A percentile compares a stretch with the other conserved stretches of the same genome.
Evolutionary conservation across 2,888 invertebrate species (phyloP).

Genomic region (Toxonevra muliebris): DNA sequence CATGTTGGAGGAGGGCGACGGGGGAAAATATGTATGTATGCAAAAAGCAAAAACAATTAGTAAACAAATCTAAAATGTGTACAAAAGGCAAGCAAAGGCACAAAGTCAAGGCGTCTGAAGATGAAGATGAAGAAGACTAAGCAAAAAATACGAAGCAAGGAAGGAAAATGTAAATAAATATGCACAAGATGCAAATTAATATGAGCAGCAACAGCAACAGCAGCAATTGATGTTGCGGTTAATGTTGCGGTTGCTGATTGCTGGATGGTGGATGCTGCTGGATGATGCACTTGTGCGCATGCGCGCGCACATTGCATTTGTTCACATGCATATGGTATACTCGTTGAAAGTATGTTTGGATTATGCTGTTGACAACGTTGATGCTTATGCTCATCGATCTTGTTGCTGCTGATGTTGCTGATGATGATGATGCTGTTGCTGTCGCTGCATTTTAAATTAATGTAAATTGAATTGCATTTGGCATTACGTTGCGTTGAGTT

Average conservation of each 20-base stretch:
- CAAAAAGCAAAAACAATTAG: conserved; percentile 37
- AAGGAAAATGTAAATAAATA: conserved; percentile 55
- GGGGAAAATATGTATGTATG: background rate
- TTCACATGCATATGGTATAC: conserved; percentile 10
- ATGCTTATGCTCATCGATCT: conserved; percentile 36
- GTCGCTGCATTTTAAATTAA: conserved; percentile 54
- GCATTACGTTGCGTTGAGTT: too few relatives aligned
- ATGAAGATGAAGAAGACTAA: background rate
- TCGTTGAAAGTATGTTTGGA: background rate
- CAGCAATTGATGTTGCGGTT: conserved; percentile 12
- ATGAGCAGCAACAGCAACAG: conserved; percentile 47
- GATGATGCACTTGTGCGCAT: background rate
- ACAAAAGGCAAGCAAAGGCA: too few relatives aligned
- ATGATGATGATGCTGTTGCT: conserved; percentile 14
- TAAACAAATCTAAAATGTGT: conserved; percentile 26
- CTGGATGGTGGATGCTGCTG: conserved; percentile 2
- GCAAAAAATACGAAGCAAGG: conserved; percentile 38
- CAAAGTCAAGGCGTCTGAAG: background rate
- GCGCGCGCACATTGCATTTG: conserved; percentile 25
- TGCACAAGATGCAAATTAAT: conserved; percentile 58
- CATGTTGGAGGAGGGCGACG: conserved; percentile 42
- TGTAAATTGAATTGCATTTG: conserved; percentile 63
- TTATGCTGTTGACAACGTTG: conserved; percentile 37
- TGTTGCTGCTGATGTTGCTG: conserved; percentile 19
- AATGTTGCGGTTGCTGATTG: background rate